phyloP scores from a whole-genome alignment of 2,113 vertebrate genomes.

The Microcebus jonahi region DNA sequence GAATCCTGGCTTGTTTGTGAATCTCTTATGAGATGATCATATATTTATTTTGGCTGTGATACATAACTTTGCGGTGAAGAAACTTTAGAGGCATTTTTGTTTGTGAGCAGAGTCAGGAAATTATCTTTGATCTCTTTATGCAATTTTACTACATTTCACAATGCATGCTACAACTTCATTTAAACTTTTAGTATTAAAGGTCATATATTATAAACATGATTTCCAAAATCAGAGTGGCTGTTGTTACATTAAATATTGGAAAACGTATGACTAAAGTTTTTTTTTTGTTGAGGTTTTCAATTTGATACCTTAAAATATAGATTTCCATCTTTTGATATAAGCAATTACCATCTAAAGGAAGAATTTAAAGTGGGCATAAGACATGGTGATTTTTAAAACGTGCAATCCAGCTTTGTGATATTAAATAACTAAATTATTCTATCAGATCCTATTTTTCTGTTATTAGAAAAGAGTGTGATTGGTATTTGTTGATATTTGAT shows the following conservation, averaged over 20 bases:
- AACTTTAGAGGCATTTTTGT: neutral
- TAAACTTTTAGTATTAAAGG: conserved; percentile 25
- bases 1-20: neutral
- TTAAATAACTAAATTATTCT: neutral
- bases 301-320: neutral
- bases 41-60: neutral
- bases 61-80: neutral
- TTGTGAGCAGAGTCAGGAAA: conserved; percentile 5
- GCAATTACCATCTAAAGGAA: neutral
- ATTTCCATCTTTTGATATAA: neutral
- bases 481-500: neutral
- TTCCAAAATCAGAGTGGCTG: neutral
- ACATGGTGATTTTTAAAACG: neutral
- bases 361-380: neutral
- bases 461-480: neutral
- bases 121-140: conserved; percentile 62
- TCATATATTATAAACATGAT: neutral
- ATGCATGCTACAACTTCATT: conserved; percentile 14
- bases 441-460: neutral
- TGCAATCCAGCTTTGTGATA: neutral
- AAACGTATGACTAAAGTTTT: neutral
- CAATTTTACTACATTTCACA: conserved; percentile 61
- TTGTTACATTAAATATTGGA: neutral
- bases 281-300: neutral
- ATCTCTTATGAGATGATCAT: neutral